Conservation (phyloP, 2,888 invertebrate species). For the Theristus sp. region DNA sequence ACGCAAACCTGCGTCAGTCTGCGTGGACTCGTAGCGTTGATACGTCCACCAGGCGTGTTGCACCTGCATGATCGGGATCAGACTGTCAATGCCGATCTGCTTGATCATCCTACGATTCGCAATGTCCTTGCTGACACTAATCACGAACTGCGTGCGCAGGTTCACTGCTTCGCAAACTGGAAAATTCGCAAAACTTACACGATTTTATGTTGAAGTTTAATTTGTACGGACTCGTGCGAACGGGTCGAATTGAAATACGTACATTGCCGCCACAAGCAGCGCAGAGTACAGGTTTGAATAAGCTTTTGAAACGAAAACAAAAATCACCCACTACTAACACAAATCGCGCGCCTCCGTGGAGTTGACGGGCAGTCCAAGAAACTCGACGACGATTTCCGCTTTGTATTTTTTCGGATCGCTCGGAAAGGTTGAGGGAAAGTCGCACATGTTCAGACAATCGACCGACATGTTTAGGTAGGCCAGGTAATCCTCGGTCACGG, state of each 20-base stretch:
- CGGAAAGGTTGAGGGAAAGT: neutral
- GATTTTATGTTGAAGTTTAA: neutral
- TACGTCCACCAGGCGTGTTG: neutral
- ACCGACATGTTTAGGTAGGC: neutral
- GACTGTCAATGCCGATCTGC: neutral
- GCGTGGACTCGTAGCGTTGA: too few relatives aligned
- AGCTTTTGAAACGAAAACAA: neutral
- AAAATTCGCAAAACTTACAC: neutral
- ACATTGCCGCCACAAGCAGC: neutral
- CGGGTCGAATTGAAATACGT: neutral
- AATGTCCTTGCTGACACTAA: neutral
- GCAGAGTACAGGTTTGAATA: neutral
- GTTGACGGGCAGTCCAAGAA: neutral
- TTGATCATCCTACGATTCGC: neutral
- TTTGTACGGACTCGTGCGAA: too few relatives aligned
- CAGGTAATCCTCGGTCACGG: neutral
- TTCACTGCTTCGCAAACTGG: neutral
- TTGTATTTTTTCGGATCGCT: neutral
- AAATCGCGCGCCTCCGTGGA: neutral
- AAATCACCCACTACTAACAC: neutral
- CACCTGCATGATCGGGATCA: neutral
- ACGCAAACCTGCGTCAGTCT: too few relatives aligned
- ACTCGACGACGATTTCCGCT: neutral
- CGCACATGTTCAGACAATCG: neutral
- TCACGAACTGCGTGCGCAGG: neutral